These are phyloP conservation scores for Oxyteleia sp. DNA, from an alignment of 2,888 invertebrate genomes.

Conservation along the genomic window DNA sequence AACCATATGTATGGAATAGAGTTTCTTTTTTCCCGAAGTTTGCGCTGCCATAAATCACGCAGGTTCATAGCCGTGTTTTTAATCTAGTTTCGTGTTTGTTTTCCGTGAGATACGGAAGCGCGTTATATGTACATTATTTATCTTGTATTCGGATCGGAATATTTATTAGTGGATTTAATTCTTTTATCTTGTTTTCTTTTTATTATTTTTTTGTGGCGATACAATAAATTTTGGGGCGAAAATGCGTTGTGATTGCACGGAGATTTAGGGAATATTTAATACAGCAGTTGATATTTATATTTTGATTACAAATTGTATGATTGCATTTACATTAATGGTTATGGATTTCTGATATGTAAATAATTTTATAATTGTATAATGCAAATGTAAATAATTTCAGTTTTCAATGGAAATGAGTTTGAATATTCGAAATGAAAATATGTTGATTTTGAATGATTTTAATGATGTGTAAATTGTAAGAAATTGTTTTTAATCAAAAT, in stretches of 20 bases:
- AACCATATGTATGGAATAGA: conserved; percentile 26
- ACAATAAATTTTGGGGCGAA: too few relatives aligned
- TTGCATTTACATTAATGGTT: conserved; percentile 15
- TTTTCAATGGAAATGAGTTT: conserved; percentile 20
- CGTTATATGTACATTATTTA: too few relatives aligned
- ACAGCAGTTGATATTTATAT: not conserved
- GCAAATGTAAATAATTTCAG: conserved; percentile 4
- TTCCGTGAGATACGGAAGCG: conserved; percentile 11
- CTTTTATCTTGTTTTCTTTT: too few relatives aligned
- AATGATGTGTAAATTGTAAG: conserved; percentile 7
- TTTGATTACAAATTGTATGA: not conserved
- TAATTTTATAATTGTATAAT: conserved; percentile 3
- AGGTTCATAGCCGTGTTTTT: conserved; percentile 27
- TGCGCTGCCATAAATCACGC: conserved; percentile 42
- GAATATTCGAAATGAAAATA: conserved; percentile 9
- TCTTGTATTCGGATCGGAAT: too few relatives aligned
- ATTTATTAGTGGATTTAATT: conserved; percentile 21
- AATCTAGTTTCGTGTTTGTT: conserved; percentile 36
- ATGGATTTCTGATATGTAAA: conserved; percentile 27
- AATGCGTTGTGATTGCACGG: too few relatives aligned
- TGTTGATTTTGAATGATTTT: conserved; percentile 12
- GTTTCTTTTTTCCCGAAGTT: conserved; percentile 23
- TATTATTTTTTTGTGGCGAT: too few relatives aligned
- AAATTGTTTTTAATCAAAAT: not conserved
- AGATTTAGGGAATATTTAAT: too few relatives aligned